Base-by-base conservation (phyloP, 1,140 invertebrate species). In the Holcopasites calliopsidis region DNA sequence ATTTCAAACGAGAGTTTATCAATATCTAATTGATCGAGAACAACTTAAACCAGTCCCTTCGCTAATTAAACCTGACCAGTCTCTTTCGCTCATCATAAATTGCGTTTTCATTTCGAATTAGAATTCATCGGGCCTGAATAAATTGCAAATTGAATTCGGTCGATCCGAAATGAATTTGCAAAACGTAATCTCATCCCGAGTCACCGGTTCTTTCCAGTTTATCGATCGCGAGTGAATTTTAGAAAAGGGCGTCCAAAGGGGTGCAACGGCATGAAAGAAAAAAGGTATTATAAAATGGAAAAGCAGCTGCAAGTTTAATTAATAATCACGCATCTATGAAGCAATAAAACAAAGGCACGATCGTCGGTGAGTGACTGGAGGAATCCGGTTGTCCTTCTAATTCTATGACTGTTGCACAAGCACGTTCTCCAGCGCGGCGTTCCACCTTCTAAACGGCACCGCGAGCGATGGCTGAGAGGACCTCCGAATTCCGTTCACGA, bases 401-500 rank as follows among this genome's bases (percentile, higher is more conserved):
- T 47, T 73, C 65, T 21, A 40, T 5, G 44, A 40, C 26, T 44
- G 47, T 72, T 38, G 28, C 55, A 42, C 73, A 35, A 52, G 38
- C 40, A 69, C 44, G 55, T 68, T 35, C n/a, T n/a, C 33, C 10
- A 40, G 0, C 16, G 18, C 16, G 4, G 18, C 10, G n/a, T 44
- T 74, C 28, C 52, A 58, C 57, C n/a, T 54, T 50, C 66, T 58
- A 40, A 49, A 75, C 52, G 42, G n/a, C n/a, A 18, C 35, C 18
- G 18, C 28, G 26, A n/a, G 13, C 4, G 23, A 6, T 21, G 23
- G 38, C 40, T 18, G 44, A 23, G 2, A 47, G 54, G 28, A 42
- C 50, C 55, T 77, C 40, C 68, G 23, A 77, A 77, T 77, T 77
- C 75, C 33, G 40, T 64, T 16, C 75, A 77, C 75, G 75, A 77